Base-by-base conservation (phyloP, 1,140 invertebrate genomes). In the Microplitis demolitor region DNA sequence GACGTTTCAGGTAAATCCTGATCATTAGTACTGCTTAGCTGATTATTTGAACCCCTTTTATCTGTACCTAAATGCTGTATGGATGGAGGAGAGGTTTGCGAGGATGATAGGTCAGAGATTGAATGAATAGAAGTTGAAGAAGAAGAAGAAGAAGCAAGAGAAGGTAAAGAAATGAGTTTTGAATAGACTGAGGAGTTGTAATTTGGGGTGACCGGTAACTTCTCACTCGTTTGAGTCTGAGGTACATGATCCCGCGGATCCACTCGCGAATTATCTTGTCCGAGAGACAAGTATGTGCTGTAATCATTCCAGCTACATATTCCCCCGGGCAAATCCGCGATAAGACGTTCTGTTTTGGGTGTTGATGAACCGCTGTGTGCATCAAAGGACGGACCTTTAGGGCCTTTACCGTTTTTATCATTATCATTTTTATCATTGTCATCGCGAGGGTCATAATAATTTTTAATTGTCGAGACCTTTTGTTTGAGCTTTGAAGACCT, bases 301-400 rank as follows among this genome's bases (percentile, higher is more conserved):
- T 94, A 90, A 83, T 95, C 94, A 81, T 90, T 91, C 93, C 94
- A 95, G 78, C 92, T 93, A 85, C 92, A 92, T 75, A 94, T 90
- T 63, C 93, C 93, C 71, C 92, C 92, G 4, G 93, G 93, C 61
- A 95, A 87, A 86, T 93, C 91, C 74, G 92, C 90, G 66, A 91
- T 89, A 77, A 92, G 88, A 77, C 91, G 91, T 80, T 92, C 90
- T 1, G 92, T 93, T 58, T 89, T 88, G 54, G 85, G 84, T 58
- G 80, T 71, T 14, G 74, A 75, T 14, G 72, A 66, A 45, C 73
- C 63, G 6, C 69, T 69, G 51, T 35, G 69, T 11, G 76, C 72
- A 11, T 60, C 66, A 51, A 73, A 73, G 33, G 45, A 58, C 31
- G 78, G 54, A 64, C 69, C 66, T 31, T 69, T 72, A 50, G 69